Conservation (phyloP, 1,140 invertebrate species). For the Anagrus nilaparvatae region DNA sequence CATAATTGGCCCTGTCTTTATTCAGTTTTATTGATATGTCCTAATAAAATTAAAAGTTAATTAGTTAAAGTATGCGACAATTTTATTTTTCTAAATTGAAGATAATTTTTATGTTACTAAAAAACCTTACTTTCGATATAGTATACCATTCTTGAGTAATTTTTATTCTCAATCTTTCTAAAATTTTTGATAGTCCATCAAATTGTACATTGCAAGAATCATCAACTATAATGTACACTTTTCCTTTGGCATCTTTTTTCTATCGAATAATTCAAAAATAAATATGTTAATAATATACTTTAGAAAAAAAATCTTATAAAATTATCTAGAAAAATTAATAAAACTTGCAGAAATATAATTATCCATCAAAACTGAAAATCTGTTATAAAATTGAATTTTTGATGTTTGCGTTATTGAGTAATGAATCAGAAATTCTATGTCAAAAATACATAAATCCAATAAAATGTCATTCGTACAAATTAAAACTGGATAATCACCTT, state of each 20-base stretch:
- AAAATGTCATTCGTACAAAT: constrained; percentile 36
- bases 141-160: constrained; percentile 20
- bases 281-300: constrained; percentile 3
- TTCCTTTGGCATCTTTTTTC: constrained; percentile 20
- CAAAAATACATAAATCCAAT: constrained; percentile 28
- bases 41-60: too few relatives aligned
- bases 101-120: constrained; percentile 6
- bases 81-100: constrained; percentile 11
- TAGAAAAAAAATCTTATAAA: constrained; percentile 8
- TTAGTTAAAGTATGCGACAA: too few relatives aligned
- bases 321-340: too few relatives aligned
- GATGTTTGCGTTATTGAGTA: constrained; percentile 28
- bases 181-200: constrained; percentile 26
- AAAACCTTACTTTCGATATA: constrained; percentile 21
- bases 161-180: constrained; percentile 26
- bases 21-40: too few relatives aligned
- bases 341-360: constrained; percentile 31
- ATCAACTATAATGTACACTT: constrained; percentile 32
- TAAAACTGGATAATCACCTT: constrained; percentile 29
- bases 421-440: constrained; percentile 36
- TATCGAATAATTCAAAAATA: constrained; percentile 18
- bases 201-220: constrained; percentile 30
- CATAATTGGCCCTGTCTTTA: constrained; percentile 26
- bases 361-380: constrained; percentile 36
- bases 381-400: constrained; percentile 32